Percentiles rank a stretch among this genome's conserved stretches.
phyloP scores from a whole-genome alignment of 2,888 invertebrate species.

The Serrognathus titanus region DNA sequence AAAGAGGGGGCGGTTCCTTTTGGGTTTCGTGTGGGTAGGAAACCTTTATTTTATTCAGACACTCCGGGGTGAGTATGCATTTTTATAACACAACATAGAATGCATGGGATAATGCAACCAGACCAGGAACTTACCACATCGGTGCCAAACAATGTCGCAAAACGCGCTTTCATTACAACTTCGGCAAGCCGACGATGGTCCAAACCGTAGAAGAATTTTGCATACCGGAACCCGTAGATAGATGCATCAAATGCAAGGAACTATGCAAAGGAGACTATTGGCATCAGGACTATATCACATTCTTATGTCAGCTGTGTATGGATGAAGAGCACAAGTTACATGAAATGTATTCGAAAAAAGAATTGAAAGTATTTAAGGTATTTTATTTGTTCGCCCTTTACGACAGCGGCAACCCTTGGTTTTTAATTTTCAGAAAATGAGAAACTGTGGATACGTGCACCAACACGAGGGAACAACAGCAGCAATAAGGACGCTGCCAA shows the following conservation, averaged over 20 bases:
- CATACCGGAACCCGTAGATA: slow-evolving; percentile 42
- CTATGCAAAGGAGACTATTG: slow-evolving; percentile 52
- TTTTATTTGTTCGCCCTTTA: neutral
- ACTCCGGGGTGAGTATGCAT: slow-evolving; percentile 39
- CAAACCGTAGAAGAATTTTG: slow-evolving; percentile 50
- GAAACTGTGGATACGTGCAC: slow-evolving; percentile 46
- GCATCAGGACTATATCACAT: slow-evolving; percentile 43
- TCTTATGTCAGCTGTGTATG: slow-evolving; percentile 51
- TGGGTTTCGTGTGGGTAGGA: slow-evolving; percentile 19
- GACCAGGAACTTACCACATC: slow-evolving; percentile 38
- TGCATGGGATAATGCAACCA: slow-evolving; percentile 19
- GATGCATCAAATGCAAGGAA: slow-evolving; percentile 46
- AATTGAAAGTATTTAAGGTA: slow-evolving; percentile 35
- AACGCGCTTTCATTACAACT: slow-evolving; percentile 46
- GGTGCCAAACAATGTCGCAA: slow-evolving; percentile 30
- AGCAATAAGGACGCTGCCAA: slow-evolving; percentile 34
- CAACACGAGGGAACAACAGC: slow-evolving; percentile 44
- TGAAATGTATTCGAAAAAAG: slow-evolving; percentile 34
- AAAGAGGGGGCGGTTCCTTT: slow-evolving; percentile 33
- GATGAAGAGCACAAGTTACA: slow-evolving; percentile 38
- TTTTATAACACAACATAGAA: neutral
- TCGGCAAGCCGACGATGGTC: slow-evolving; percentile 46
- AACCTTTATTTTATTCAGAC: slow-evolving; percentile 20
- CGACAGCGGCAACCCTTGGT: neutral
- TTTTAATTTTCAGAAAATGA: slow-evolving; percentile 40